Evolutionary conservation across 35 echinoderm and acorn worm genomes (phyloP), one percentile per base, ranked within the genome.

Genomic region (Heliocidaris erythrogramma): DNA sequence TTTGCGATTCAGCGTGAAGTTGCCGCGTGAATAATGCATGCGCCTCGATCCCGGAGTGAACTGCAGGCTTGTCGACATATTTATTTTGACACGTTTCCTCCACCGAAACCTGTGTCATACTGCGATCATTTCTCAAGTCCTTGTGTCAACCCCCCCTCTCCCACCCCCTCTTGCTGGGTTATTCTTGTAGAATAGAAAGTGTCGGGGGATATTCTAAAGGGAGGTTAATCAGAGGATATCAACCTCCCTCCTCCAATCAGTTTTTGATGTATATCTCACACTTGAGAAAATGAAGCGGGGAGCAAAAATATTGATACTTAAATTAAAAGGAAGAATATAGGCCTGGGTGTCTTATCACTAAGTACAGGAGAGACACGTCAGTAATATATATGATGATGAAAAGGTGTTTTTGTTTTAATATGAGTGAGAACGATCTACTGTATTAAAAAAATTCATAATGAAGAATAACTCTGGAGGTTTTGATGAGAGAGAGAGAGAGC

Each of bases 1-100:
- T 89, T 47, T 89, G 87, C 87, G 87, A 89, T 89, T 32, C 87
- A 89, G 87, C 87, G 87, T 89, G 87, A 89, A 89, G 87, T 48
- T 48, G 87, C 47, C 87, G 14, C 30, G 29, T 89, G 87, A 89
- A 89, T 89, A 89, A 89, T 89, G 87, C 87, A 89, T 89, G 29
- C 32, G 87, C 87, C 18, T 48, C 47, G 85, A 89, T 89, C 87
- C 11, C 12, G 32, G 87, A 89, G 87, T 31, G 3, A 48, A 89
- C 87, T 30, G 31, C 87, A 12, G 87, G 87, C 87, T 89, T 89
- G 87, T 89, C 87, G 87, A 89, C 87, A 89, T 89, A 89, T 89
- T 89, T 89, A 89, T 89, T 89, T 89, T 89, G 87, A 89, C 87
- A 47, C 87, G 87, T 89, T 89, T 32, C 87, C 87, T 47, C 42